Evolutionary conservation across 2,797 vertebrate genomes (phyloP).

Genomic region (Silurus aristotelis): DNA sequence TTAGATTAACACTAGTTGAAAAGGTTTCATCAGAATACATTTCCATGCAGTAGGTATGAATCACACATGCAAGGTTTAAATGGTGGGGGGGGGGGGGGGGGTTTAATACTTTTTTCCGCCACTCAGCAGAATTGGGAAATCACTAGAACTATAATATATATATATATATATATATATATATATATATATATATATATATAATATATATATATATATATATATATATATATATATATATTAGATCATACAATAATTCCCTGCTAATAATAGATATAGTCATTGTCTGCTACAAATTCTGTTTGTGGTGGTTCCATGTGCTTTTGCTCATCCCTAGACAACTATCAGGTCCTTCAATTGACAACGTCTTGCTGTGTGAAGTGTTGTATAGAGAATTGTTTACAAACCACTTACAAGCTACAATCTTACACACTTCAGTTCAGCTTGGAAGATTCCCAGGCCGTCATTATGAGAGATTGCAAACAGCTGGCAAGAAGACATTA

Average conservation of each 20-base stretch:
- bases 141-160: background rate
- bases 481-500: slow-evolving; percentile 72
- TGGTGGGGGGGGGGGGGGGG: background rate
- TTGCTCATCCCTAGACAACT: background rate
- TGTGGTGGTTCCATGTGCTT: background rate
- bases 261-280: too few relatives aligned
- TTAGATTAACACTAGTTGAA: background rate
- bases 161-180: too few relatives aligned
- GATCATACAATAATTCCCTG: too few relatives aligned
- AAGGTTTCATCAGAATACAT: background rate
- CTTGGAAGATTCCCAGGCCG: slow-evolving; percentile 55
- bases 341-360: background rate
- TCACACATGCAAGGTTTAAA: background rate
- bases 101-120: background rate
- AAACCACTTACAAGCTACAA: slow-evolving; percentile 1
- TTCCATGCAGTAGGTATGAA: background rate
- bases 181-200: too few relatives aligned
- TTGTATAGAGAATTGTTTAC: background rate
- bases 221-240: too few relatives aligned
- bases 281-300: too few relatives aligned
- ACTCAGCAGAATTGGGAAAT: background rate
- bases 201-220: too few relatives aligned
- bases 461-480: slow-evolving; percentile 76
- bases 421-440: background rate
- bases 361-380: background rate